Conservation (phyloP, 2,888 invertebrate genomes). For the Rotaria magnacalcarata region DNA sequence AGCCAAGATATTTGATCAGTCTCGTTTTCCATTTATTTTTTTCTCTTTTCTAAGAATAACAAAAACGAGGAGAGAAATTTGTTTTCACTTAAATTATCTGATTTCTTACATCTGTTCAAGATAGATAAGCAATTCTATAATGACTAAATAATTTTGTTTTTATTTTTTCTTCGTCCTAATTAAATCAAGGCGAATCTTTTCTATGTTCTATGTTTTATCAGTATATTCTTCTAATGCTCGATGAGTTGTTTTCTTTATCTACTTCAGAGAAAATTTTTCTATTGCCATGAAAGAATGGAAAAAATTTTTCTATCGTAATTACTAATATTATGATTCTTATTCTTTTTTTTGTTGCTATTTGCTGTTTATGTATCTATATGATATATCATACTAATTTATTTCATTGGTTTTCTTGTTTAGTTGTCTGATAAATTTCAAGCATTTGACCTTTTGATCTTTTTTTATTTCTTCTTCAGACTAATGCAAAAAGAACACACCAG, state of each 20-base stretch:
- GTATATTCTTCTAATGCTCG: too few relatives aligned
- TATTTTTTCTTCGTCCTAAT: too few relatives aligned
- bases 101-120: not conserved
- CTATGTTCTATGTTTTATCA: too few relatives aligned
- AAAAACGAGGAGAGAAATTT: not conserved
- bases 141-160: too few relatives aligned
- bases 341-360: not conserved
- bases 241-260: too few relatives aligned
- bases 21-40: not conserved
- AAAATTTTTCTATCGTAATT: too few relatives aligned
- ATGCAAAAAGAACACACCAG: conserved; percentile 24
- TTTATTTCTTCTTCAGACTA: not conserved
- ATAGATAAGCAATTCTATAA: not conserved
- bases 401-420: not conserved
- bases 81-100: not conserved
- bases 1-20: not conserved
- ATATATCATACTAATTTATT: not conserved
- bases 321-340: too few relatives aligned
- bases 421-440: conserved; percentile 16
- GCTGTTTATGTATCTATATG: not conserved
- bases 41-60: not conserved
- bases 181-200: too few relatives aligned
- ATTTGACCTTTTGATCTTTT: conserved; percentile 25
- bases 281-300: too few relatives aligned
- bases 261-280: too few relatives aligned